Evolutionary conservation across 2,797 vertebrate species (phyloP).

Genomic region (Pangasius krempfi): DNA sequence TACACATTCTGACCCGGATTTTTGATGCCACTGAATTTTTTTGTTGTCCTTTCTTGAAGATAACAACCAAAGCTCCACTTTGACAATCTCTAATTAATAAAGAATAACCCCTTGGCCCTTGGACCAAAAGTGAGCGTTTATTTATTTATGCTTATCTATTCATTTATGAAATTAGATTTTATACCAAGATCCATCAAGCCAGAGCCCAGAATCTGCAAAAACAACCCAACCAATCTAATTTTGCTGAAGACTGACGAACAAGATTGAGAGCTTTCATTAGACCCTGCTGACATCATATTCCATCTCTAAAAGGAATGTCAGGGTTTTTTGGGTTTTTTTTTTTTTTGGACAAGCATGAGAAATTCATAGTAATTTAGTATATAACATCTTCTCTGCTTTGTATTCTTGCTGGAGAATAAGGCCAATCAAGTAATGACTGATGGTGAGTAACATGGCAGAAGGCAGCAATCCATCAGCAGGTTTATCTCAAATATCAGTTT

Average conservation of each 20-base stretch:
- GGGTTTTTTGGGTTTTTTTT: not conserved
- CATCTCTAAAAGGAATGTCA: not conserved
- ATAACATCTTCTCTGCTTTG: slow-evolving; percentile 4
- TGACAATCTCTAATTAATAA: not conserved
- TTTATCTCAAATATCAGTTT: not conserved
- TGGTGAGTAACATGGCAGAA: slow-evolving; percentile 4
- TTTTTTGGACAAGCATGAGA: not conserved
- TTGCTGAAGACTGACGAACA: not conserved
- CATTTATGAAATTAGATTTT: not conserved
- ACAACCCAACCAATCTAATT: not conserved
- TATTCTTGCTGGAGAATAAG: slow-evolving; percentile 12
- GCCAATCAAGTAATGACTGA: slow-evolving; percentile 13
- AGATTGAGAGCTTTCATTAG: slow-evolving; percentile 1
- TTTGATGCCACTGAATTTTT: not conserved
- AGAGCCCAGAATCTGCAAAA: not conserved
- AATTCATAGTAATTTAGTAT: not conserved
- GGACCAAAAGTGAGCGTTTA: not conserved
- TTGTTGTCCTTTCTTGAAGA: not conserved
- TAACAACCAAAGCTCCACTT: not conserved
- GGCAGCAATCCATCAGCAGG: not conserved
- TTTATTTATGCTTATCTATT: not conserved
- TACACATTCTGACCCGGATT: not conserved
- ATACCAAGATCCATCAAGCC: not conserved
- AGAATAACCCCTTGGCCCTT: not conserved
- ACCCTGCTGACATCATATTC: not conserved